Evolutionary conservation across 2,797 vertebrate species (phyloP).

Genomic region (Microcaecilia unicolor): DNA sequence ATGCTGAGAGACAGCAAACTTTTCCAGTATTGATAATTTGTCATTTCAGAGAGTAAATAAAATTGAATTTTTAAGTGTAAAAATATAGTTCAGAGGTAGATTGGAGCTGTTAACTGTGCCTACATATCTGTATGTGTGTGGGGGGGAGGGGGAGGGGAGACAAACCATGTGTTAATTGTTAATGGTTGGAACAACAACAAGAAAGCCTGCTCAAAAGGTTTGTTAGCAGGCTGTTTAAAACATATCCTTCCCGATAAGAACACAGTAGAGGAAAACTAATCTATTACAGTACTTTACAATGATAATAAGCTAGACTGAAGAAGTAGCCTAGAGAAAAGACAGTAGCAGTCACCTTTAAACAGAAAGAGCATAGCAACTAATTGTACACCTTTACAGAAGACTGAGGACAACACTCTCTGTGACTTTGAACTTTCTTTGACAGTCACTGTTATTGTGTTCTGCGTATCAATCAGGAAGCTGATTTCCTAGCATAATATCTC

Average conservation of each 20-base stretch:
- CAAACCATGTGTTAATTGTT: slow-evolving; percentile 42
- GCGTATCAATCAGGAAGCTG: slow-evolving; percentile 42
- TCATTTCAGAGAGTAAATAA: slow-evolving; percentile 57
- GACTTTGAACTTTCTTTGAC: slow-evolving; percentile 58
- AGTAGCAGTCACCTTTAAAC: slow-evolving; percentile 48
- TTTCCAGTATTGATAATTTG: slow-evolving; percentile 54
- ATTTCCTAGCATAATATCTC: slow-evolving; percentile 36
- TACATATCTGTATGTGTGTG: slow-evolving; percentile 39
- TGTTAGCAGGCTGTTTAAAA: slow-evolving; percentile 41
- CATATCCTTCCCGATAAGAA: slow-evolving; percentile 37
- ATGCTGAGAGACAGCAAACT: slow-evolving; percentile 38
- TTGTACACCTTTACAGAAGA: slow-evolving; percentile 50
- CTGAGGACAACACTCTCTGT: slow-evolving; percentile 46
- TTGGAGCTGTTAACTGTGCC: slow-evolving; percentile 47
- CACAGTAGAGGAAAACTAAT: slow-evolving; percentile 48
- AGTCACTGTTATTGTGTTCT: slow-evolving; percentile 37
- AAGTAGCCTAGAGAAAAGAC: slow-evolving; percentile 53
- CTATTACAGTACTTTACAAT: slow-evolving; percentile 51
- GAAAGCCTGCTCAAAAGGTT: slow-evolving; percentile 35
- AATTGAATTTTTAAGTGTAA: slow-evolving; percentile 59
- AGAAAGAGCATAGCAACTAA: slow-evolving; percentile 46
- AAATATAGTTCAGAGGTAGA: slow-evolving; percentile 53
- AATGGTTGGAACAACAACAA: slow-evolving; percentile 29
- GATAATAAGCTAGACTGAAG: slow-evolving; percentile 50
- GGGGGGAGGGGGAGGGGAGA: too few species aligned